These are phyloP conservation scores for Anguilla anguilla DNA, from an alignment of 2,797 vertebrate genomes.

Conservation along the genomic window DNA sequence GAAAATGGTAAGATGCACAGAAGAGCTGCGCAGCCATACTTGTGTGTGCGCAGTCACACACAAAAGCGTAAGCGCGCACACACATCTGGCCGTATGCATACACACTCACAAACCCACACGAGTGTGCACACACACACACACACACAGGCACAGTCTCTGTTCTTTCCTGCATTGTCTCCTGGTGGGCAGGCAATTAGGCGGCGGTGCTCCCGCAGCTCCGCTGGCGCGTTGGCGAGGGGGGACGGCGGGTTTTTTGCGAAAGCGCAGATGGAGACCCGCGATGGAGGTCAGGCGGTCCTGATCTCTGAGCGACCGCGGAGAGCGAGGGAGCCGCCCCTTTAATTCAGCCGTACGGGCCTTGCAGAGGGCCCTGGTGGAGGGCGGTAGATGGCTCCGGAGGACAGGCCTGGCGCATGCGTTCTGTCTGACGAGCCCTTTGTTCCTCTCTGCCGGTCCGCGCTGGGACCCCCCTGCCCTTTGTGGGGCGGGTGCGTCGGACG, in stretches of 20 bases:
- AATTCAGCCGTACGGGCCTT: not conserved
- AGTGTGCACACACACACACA: conserved; percentile 26
- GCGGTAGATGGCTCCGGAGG: not conserved
- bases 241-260: not conserved
- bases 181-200: conserved; percentile 76
- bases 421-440: not conserved
- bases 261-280: not conserved
- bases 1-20: not conserved
- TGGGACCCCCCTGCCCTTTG: not conserved
- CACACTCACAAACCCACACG: not conserved
- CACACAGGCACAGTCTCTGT: conserved; percentile 54
- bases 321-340: not conserved
- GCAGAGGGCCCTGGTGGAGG: not conserved
- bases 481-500: not conserved
- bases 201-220: conserved; percentile 82
- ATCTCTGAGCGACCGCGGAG: not conserved
- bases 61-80: not conserved
- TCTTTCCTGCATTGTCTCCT: conserved; percentile 63
- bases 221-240: conserved; percentile 58
- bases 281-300: not conserved
- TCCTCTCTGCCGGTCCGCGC: not conserved
- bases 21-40: not conserved
- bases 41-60: no score
- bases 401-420: not conserved
- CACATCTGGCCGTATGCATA: conserved; percentile 25